phyloP scores from a whole-genome alignment of 1,140 invertebrate species.

The Drosophila guanche region DNA sequence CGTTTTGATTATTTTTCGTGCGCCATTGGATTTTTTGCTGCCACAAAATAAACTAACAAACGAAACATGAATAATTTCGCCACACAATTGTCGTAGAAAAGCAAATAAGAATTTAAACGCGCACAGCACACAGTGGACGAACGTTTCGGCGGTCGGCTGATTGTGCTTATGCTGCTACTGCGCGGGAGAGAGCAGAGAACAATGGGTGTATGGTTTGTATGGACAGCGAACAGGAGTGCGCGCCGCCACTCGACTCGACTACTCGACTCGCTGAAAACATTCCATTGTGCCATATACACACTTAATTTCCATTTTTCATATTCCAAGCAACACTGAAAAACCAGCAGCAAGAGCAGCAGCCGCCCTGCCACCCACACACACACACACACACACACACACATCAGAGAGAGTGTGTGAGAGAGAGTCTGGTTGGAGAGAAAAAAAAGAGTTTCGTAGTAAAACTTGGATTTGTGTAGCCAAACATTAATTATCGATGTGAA shows the following conservation, averaged over 20 bases:
- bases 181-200: constrained; percentile 62
- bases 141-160: constrained; percentile 47
- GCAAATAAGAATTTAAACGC: constrained; percentile 81
- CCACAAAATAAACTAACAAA: constrained; percentile 74
- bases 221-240: constrained; percentile 57
- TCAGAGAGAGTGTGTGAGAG: background rate
- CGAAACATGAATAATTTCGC: constrained; percentile 81
- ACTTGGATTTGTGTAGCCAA: constrained; percentile 41
- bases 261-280: constrained; percentile 65
- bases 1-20: too few species aligned
- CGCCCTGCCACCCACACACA: constrained; percentile 39
- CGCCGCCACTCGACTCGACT: constrained; percentile 52
- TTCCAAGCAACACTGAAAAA: constrained; percentile 66
- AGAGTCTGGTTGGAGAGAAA: constrained; percentile 3
- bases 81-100: constrained; percentile 79
- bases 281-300: constrained; percentile 82
- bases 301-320: constrained; percentile 82
- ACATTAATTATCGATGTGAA: constrained; percentile 55
- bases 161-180: constrained; percentile 54
- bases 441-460: constrained; percentile 24
- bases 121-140: constrained; percentile 48
- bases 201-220: constrained; percentile 20
- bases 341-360: constrained; percentile 25
- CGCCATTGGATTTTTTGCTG: constrained; percentile 38
- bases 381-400: background rate